Conservation (phyloP, 2,888 invertebrate genomes). For the Penaeus monodon region DNA sequence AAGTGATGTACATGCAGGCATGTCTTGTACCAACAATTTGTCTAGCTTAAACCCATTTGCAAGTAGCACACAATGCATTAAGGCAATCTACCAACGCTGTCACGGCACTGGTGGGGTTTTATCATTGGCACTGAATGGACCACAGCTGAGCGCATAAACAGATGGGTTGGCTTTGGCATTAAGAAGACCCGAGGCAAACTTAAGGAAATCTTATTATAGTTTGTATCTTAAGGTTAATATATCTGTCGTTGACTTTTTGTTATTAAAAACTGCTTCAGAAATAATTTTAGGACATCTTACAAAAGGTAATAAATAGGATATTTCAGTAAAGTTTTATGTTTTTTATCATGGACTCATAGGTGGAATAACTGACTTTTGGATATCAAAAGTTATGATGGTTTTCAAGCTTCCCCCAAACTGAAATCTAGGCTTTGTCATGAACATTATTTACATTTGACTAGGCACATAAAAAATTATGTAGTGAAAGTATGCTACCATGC, state of each 20-base stretch:
- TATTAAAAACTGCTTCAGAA: not conserved
- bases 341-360: not conserved
- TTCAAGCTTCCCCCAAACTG: slow-evolving; percentile 23
- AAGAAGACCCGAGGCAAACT: no score
- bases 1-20: not conserved
- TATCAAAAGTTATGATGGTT: slow-evolving; percentile 15
- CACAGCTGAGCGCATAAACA: no score
- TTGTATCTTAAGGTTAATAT: no score
- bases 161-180: no score
- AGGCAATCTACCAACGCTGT: no score
- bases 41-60: not conserved
- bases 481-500: slow-evolving; percentile 26
- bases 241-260: no score
- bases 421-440: slow-evolving; percentile 5
- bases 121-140: no score
- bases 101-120: no score
- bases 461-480: slow-evolving; percentile 28
- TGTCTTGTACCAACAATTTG: not conserved
- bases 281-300: not conserved
- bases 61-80: not conserved
- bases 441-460: slow-evolving; percentile 27
- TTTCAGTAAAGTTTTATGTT: slow-evolving; percentile 20
- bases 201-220: no score
- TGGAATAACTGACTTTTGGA: slow-evolving; percentile 14
- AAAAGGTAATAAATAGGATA: not conserved